phyloP scores from a whole-genome alignment of 1,140 invertebrate genomes.

The Globodera rostochiensis region DNA sequence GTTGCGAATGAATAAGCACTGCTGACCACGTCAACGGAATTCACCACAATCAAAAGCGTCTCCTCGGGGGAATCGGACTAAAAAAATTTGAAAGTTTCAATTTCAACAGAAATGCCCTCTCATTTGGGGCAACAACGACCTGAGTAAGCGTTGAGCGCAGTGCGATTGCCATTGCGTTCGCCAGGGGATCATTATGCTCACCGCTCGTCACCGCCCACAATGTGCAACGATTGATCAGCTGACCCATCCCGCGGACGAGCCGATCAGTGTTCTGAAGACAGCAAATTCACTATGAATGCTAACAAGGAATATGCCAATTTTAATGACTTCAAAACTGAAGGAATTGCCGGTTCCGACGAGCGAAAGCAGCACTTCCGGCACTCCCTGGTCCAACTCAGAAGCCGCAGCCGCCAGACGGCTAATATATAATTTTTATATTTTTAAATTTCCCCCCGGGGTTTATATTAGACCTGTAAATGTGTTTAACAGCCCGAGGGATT shows the following conservation, averaged over 20 bases:
- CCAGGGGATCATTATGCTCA: conserved; percentile 49
- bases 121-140: neutral
- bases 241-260: conserved; percentile 34
- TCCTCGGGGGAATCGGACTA: conserved; percentile 32
- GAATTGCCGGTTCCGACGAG: conserved; percentile 58
- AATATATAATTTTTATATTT: neutral
- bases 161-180: conserved; percentile 28
- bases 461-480: conserved; percentile 32
- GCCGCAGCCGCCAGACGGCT: conserved; percentile 28
- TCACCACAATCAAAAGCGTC: conserved; percentile 38
- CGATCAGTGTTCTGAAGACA: conserved; percentile 21
- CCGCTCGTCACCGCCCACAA: conserved; percentile 53
- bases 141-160: conserved; percentile 44
- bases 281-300: neutral
- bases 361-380: conserved; percentile 57
- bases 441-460: neutral
- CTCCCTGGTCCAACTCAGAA: conserved; percentile 44
- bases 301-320: conserved; percentile 1
- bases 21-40: conserved; percentile 33
- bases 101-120: neutral
- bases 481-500: conserved; percentile 34
- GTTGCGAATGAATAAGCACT: neutral
- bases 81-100: conserved; percentile 6
- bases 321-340: conserved; percentile 47
- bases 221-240: conserved; percentile 42